Evolutionary conservation across 2,888 invertebrate genomes (phyloP).

Genomic region (Mimumesa dahlbomi): DNA sequence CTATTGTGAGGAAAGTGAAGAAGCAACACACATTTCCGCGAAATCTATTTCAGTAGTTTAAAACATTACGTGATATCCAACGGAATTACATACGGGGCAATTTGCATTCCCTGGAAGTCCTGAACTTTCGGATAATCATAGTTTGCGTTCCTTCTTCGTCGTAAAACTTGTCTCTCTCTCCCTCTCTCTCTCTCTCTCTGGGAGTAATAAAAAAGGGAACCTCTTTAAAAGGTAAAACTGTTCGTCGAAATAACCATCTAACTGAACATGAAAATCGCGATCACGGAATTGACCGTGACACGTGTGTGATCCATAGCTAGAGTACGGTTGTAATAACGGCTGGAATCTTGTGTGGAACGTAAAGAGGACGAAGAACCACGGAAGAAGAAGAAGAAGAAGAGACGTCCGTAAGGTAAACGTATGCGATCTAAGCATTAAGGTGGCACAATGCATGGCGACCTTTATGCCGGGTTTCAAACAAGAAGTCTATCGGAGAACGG

Average conservation of each 20-base stretch:
- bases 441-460: not conserved
- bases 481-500: not conserved
- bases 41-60: too few relatives aligned
- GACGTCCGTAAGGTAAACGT: not conserved
- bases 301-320: not conserved
- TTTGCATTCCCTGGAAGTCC: too few relatives aligned
- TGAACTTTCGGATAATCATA: too few relatives aligned
- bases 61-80: too few relatives aligned
- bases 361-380: not conserved
- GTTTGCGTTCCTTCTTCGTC: too few relatives aligned
- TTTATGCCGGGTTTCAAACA: not conserved
- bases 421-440: conserved; percentile 1
- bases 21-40: too few relatives aligned
- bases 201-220: too few relatives aligned
- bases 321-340: not conserved
- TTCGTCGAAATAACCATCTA: not conserved
- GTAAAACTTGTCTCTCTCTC: too few relatives aligned
- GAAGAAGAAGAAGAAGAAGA: too few relatives aligned
- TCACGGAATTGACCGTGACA: conserved; percentile 1
- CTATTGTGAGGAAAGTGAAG: too few relatives aligned
- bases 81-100: too few relatives aligned
- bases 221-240: not conserved
- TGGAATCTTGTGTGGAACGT: not conserved
- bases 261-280: not conserved
- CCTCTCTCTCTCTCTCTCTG: too few relatives aligned